Evolutionary conservation across 2,113 vertebrate genomes (phyloP).

Genomic region (Gambusia holbrooki): DNA sequence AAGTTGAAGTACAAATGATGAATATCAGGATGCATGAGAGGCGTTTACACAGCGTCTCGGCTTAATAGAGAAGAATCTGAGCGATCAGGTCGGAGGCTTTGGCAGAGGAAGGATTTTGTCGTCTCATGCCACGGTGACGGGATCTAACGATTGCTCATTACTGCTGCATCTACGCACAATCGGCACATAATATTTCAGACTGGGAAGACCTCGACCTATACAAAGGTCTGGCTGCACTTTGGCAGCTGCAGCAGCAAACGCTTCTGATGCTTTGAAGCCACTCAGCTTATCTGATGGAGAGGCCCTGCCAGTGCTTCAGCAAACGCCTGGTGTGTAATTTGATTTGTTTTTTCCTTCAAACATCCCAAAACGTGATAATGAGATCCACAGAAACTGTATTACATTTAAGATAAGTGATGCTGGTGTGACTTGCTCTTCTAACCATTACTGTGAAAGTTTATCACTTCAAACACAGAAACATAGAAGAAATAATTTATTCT

Average conservation of each 20-base stretch:
- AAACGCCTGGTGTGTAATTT: constrained; percentile 46
- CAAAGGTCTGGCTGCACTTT: constrained; percentile 29
- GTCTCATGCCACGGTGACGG: constrained; percentile 55
- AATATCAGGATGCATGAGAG: constrained; percentile 39
- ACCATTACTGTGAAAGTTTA: not conserved
- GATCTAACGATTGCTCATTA: constrained; percentile 41
- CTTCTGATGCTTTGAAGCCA: constrained; percentile 53
- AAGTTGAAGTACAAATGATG: constrained; percentile 41
- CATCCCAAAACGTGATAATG: constrained; percentile 50
- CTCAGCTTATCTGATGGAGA: constrained; percentile 47
- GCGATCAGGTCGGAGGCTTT: constrained; percentile 21
- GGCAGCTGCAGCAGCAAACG: constrained; percentile 34
- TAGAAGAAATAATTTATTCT: not conserved
- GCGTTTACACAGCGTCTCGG: constrained; percentile 29
- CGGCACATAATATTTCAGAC: constrained; percentile 57
- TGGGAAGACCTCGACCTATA: constrained; percentile 67
- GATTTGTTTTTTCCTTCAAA: constrained; percentile 46
- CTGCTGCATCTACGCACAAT: constrained; percentile 52
- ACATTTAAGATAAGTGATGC: constrained; percentile 36
- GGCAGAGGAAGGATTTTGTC: constrained; percentile 1
- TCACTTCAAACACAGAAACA: not conserved
- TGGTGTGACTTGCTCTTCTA: constrained; percentile 1
- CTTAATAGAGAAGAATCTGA: constrained; percentile 1
- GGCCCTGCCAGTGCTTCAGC: constrained; percentile 29
- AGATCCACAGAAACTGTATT: constrained; percentile 50